Evolutionary conservation across 1,140 invertebrate genomes (phyloP).

Genomic region (Drosophila melanica): DNA sequence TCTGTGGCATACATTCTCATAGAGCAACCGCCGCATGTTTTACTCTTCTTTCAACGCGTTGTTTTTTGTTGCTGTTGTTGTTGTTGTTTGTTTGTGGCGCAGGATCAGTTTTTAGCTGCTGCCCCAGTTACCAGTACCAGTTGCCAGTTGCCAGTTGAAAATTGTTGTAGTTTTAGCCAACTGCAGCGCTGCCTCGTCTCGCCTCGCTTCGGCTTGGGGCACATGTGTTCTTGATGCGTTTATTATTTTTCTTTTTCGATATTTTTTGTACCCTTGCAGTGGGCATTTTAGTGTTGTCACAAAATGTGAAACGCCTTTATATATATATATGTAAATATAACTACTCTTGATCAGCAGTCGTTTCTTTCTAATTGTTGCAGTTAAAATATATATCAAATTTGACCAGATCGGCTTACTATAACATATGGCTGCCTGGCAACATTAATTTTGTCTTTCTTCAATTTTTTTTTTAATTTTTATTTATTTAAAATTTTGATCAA

Average conservation of each 20-base stretch:
- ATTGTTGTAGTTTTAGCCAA: conserved; percentile 38
- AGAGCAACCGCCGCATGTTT: conserved; percentile 18
- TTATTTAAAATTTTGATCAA: too few species aligned
- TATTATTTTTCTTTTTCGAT: too few species aligned
- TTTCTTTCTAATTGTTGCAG: too few species aligned
- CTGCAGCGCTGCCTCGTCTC: conserved; percentile 9
- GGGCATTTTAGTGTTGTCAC: neutral
- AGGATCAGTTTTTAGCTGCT: conserved; percentile 28
- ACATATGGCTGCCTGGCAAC: too few species aligned
- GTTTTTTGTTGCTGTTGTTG: conserved; percentile 1
- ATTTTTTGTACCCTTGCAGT: neutral
- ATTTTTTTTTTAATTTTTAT: too few species aligned
- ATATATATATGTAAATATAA: too few species aligned
- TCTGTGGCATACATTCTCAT: conserved; percentile 52
- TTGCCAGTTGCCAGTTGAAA: neutral
- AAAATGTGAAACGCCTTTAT: too few species aligned
- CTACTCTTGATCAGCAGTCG: too few species aligned
- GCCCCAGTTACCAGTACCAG: conserved; percentile 32
- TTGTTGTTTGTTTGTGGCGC: conserved; percentile 6
- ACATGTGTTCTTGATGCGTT: neutral
- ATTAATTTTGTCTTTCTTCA: too few species aligned
- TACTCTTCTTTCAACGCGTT: neutral
- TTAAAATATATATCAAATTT: too few species aligned
- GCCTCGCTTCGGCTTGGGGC: neutral
- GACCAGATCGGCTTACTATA: too few species aligned